Base-by-base conservation (phyloP, 1,140 invertebrate species). In the Pseudoatta argentina region DNA sequence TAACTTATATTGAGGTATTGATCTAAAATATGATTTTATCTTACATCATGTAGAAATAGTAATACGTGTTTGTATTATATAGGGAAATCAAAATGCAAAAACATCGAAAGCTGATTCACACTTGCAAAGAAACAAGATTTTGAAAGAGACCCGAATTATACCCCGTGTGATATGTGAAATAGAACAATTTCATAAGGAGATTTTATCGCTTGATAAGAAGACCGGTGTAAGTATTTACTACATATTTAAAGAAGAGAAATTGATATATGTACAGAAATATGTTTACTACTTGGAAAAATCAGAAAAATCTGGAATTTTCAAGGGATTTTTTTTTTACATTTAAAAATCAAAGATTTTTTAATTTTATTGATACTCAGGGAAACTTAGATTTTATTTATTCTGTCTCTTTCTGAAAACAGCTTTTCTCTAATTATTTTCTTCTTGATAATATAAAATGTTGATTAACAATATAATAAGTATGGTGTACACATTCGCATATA, bases 151-250 rank as follows among this genome's bases (percentile, higher is more conserved):
- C 0, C 96, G 95, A 88, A 88, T 94, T 4, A 96, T 97, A 88
- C 96, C 96, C 3, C 96, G 95, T 82, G 94, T 96, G 0, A 93
- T 97, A 73, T 95, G 95, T 86, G 96, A 96, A 86, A 96, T 96
- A 16, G 96, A 97, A 93, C 95, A 95, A 86, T 96, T 96, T 76
- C 95, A 96, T 55, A 96, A 96, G 91, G 96, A 95, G 76, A 92
- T 97, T 53, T 95, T 96, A 34, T 81, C 95, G 12, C 92, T 97
- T 48, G 95, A 95, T 3, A 96, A 96, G 66, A 97, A 96, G 90
- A 96, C 95, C 3, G 94, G 94, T 79, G 94, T 96, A 88, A 95
- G 87, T 85, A 72, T 39, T 10, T 24, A 27, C 8, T 48, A 6
- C 8, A 67, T n/a, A 63, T 73, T 53, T 67, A 24, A 44, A 44